These are phyloP conservation scores for Hybos culiciformis DNA, from an alignment of 2,888 invertebrate species.

Conservation along the genomic window DNA sequence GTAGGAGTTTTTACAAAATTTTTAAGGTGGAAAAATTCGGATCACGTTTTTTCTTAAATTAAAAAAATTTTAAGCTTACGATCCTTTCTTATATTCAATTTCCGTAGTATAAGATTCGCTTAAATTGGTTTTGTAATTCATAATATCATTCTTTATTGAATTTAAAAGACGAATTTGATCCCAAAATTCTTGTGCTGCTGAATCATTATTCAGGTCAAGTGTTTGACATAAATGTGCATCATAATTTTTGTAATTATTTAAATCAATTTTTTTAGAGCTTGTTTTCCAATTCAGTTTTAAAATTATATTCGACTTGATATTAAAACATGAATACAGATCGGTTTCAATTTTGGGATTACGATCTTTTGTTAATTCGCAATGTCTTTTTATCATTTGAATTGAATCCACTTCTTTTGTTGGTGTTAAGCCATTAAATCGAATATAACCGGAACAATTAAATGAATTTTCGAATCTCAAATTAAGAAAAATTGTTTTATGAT, in stretches of 20 bases:
- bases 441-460: conserved; percentile 24
- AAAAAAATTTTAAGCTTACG: conserved; percentile 14
- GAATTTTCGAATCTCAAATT: conserved; percentile 23
- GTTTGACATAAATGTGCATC: conserved; percentile 27
- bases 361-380: conserved; percentile 15
- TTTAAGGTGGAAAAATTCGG: too few species aligned
- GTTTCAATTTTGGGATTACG: conserved; percentile 11
- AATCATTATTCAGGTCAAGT: conserved; percentile 21
- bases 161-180: conserved; percentile 27
- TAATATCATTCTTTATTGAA: conserved; percentile 29
- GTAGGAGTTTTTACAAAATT: too few species aligned
- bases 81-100: conserved; percentile 26
- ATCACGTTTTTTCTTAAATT: not conserved
- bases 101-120: conserved; percentile 18
- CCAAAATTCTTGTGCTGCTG: conserved; percentile 26
- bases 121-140: conserved; percentile 22
- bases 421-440: conserved; percentile 23
- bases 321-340: conserved; percentile 24
- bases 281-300: conserved; percentile 26
- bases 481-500: conserved; percentile 32
- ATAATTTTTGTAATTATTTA: conserved; percentile 25
- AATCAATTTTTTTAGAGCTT: conserved; percentile 16
- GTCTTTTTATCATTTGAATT: conserved; percentile 20
- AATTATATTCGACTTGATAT: conserved; percentile 23
- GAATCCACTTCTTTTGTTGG: conserved; percentile 20